phyloP scores from a whole-genome alignment of 1,140 invertebrate genomes.

The Eumeta japonica region DNA sequence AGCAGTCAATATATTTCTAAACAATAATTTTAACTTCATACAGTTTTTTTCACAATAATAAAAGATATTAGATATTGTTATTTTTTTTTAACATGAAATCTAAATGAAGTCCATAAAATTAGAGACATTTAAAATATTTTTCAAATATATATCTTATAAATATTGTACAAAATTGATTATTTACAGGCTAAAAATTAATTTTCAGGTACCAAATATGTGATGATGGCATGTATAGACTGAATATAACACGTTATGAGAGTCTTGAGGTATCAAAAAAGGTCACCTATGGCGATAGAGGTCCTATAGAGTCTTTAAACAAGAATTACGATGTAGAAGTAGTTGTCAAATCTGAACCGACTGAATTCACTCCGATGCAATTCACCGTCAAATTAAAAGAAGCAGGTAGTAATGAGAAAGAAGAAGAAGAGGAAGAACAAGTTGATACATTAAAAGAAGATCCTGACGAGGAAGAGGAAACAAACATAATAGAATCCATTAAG shows the following conservation, averaged over 20 bases:
- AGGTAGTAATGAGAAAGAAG: constrained; percentile 17
- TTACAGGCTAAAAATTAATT: constrained; percentile 10
- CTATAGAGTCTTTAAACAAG: constrained; percentile 32
- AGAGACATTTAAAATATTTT: too few species aligned
- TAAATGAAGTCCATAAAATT: constrained; percentile 1
- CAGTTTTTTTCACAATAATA: too few species aligned
- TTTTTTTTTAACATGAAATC: constrained; percentile 3
- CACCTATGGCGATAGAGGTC: constrained; percentile 44
- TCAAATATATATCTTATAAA: too few species aligned
- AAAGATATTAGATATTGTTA: constrained; percentile 7
- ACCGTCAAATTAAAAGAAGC: constrained; percentile 19
- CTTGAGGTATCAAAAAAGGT: constrained; percentile 71
- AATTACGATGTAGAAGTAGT: constrained; percentile 38
- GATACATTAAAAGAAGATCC: too few species aligned
- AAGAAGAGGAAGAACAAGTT: constrained; percentile 13
- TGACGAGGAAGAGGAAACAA: constrained; percentile 18
- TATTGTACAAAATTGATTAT: constrained; percentile 2
- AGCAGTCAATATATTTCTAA: too few species aligned
- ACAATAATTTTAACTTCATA: too few species aligned
- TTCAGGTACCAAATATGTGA: constrained; percentile 68
- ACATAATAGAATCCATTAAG: constrained; percentile 7
- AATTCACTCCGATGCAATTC: constrained; percentile 23
- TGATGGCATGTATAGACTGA: constrained; percentile 72
- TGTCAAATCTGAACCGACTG: constrained; percentile 24
- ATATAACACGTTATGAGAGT: constrained; percentile 75